Evolutionary conservation across 2,888 invertebrate genomes (phyloP).

Genomic region (Archips crataeganus): DNA sequence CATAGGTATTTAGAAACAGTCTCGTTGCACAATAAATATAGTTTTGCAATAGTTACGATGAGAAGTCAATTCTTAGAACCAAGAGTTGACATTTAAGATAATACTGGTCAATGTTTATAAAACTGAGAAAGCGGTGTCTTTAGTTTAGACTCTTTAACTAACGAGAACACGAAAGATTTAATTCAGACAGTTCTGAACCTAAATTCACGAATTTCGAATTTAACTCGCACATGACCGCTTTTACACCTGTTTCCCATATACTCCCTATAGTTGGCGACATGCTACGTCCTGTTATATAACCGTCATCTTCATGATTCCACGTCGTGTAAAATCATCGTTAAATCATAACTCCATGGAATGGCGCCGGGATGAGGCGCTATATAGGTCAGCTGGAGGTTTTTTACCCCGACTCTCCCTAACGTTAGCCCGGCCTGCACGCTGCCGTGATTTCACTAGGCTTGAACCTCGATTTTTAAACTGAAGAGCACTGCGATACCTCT

Average conservation of each 20-base stretch:
- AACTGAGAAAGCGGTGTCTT: background rate
- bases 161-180: background rate
- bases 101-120: background rate
- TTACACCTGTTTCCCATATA: background rate
- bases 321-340: background rate
- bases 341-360: conserved; percentile 28
- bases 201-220: background rate
- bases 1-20: background rate
- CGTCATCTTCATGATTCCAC: background rate
- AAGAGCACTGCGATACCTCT: background rate
- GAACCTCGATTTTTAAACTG: conserved; percentile 4
- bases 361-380: conserved; percentile 36
- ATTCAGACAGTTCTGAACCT: background rate
- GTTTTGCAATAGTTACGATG: background rate
- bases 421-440: conserved; percentile 6
- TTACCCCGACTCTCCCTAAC: conserved; percentile 27
- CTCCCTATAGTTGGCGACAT: background rate
- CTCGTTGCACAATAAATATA: background rate
- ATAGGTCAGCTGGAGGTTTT: conserved; percentile 34
- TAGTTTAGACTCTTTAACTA: background rate
- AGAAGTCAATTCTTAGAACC: background rate
- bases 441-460: conserved; percentile 2
- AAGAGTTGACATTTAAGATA: background rate
- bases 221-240: background rate
- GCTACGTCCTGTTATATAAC: background rate